Evolutionary conservation across 2,888 invertebrate species (phyloP).

Genomic region (Sminthurinus aureus): DNA sequence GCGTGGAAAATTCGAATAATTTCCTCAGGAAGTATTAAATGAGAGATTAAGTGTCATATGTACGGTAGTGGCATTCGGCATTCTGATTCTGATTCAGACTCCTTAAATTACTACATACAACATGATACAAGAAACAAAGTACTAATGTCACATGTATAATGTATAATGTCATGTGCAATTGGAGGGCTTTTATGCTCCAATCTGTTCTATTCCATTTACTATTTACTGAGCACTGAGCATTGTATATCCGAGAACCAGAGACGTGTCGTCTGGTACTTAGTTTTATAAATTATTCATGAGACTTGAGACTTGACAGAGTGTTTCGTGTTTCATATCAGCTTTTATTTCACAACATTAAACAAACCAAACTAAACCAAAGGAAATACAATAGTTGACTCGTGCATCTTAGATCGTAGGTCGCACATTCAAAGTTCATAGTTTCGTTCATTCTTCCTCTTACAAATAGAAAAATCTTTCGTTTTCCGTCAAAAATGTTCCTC

Average conservation of each 20-base stretch:
- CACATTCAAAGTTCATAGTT: not conserved
- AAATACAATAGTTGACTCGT: not conserved
- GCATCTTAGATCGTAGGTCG: not conserved
- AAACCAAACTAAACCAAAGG: not conserved
- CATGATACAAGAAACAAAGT: no score
- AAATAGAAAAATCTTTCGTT: no score
- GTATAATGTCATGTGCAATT: no score
- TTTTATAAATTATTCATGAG: no score
- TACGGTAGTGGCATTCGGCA: not conserved
- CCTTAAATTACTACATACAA: no score
- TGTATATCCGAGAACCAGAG: no score
- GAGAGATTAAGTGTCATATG: slow-evolving; percentile 20
- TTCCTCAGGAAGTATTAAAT: slow-evolving; percentile 38
- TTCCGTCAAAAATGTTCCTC: not conserved
- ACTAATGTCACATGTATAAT: no score
- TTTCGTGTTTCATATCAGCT: not conserved
- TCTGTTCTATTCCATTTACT: no score
- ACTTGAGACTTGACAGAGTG: no score
- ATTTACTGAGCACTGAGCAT: no score
- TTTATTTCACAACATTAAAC: slow-evolving; percentile 17
- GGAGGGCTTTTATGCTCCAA: no score
- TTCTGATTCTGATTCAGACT: not conserved
- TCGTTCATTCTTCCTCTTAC: not conserved
- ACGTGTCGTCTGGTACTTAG: no score
- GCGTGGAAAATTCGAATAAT: slow-evolving; percentile 30